phyloP scores from a whole-genome alignment of 2,797 vertebrate species.

The Sebastes flavidus region DNA sequence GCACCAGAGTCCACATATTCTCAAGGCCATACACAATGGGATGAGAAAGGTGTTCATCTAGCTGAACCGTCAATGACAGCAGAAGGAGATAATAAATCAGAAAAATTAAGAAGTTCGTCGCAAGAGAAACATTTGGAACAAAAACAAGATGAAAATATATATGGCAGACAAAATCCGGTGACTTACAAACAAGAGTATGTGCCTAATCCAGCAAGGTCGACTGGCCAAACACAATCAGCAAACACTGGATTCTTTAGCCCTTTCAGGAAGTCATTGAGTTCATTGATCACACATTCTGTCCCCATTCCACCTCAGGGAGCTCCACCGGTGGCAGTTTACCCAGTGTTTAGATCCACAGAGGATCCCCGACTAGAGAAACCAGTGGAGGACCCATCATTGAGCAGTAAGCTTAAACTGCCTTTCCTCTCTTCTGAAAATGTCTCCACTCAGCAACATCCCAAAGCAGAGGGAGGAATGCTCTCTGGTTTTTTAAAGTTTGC shows the following conservation, averaged over 20 bases:
- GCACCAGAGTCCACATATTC: conserved; percentile 14
- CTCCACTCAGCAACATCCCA: conserved; percentile 64
- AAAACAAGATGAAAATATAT: conserved; percentile 15
- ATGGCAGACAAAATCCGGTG: conserved; percentile 35
- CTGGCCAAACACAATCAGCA: conserved; percentile 44
- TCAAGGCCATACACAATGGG: conserved; percentile 31
- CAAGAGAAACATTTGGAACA: conserved; percentile 38
- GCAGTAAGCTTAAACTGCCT: conserved; percentile 78
- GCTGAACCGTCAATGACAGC: background rate
- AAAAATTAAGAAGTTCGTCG: conserved; percentile 33
- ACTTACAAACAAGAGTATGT: conserved; percentile 39
- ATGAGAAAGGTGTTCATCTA: conserved; percentile 20
- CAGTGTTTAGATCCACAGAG: conserved; percentile 80
- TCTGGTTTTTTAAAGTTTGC: conserved; percentile 79
- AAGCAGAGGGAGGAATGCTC: conserved; percentile 72
- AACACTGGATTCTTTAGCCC: conserved; percentile 86
- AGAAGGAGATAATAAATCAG: conserved; percentile 2
- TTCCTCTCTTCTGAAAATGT: conserved; percentile 83
- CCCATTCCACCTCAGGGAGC: conserved; percentile 75
- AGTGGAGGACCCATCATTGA: conserved; percentile 71
- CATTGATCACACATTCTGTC: conserved; percentile 81
- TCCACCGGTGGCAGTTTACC: conserved; percentile 75
- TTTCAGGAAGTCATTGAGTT: conserved; percentile 90
- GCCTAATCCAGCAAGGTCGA: conserved; percentile 11
- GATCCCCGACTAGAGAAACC: conserved; percentile 61